phyloP scores from a whole-genome alignment of 2,113 vertebrate species.

The Xerus inauris region DNA sequence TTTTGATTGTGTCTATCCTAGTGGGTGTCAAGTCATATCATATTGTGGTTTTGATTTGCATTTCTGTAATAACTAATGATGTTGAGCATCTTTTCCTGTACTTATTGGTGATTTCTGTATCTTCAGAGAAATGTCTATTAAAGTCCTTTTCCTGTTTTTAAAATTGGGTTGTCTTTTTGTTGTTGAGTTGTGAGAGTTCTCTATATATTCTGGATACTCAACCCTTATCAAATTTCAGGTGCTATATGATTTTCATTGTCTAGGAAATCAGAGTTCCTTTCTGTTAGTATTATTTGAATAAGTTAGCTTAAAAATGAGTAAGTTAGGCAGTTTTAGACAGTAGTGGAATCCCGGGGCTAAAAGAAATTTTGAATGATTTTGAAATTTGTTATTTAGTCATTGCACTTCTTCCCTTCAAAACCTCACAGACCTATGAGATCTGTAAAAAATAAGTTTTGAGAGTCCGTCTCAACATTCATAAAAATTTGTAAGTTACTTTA shows the following conservation, averaged over 20 bases:
- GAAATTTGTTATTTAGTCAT: slow-evolving; percentile 39
- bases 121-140: not conserved
- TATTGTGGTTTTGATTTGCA: slow-evolving; percentile 21
- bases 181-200: slow-evolving; percentile 37
- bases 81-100: slow-evolving; percentile 11
- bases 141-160: not conserved
- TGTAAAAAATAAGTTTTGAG: slow-evolving; percentile 11
- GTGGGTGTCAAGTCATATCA: not conserved
- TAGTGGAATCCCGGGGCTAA: slow-evolving; percentile 23
- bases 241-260: not conserved
- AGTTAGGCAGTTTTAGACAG: not conserved
- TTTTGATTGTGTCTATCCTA: not conserved
- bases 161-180: not conserved
- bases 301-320: slow-evolving; percentile 30
- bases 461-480: not conserved
- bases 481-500: not conserved
- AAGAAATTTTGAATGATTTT: slow-evolving; percentile 49
- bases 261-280: slow-evolving; percentile 40
- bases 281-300: not conserved
- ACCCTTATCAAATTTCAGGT: not conserved
- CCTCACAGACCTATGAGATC: not conserved
- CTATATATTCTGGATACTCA: not conserved
- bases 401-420: slow-evolving; percentile 11
- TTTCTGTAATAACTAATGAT: slow-evolving; percentile 23
- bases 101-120: not conserved